Base-by-base conservation (phyloP, 2,797 vertebrate species). In the Malurus splendens region DNA sequence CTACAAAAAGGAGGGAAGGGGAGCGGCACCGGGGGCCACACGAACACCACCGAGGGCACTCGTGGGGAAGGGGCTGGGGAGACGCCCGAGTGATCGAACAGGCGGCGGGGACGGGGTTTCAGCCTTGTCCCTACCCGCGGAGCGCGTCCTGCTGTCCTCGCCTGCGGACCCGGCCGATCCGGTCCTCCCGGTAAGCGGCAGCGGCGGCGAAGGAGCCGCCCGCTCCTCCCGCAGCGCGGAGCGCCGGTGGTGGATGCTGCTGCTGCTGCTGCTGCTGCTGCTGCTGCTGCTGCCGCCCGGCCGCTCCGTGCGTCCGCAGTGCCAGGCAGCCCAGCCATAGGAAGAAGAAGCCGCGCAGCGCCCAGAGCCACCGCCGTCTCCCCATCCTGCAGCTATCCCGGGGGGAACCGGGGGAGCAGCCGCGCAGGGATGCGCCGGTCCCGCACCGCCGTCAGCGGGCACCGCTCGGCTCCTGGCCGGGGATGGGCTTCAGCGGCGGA, bases 71-170 rank as follows among this genome's bases (percentile, higher is more conserved):
- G 28, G 24, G 28, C 47, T 2, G 32, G 6, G 12, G 23, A 19
- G 20, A 19, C 18, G 52, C 12, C 17, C 28, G 4, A 45, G 6
- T 9, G 16, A 56, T 11, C 6, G 12, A 13, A 24, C 8, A 6
- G 10, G 10, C 12, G 9, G 20, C 6, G 5, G 25, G 32, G 22
- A 44, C 7, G 20, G 12, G 30, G 3, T 6, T 23, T 15, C 27
- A 30, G n/a, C 27, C 33, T 52, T 57, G 64, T 89, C 88, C 96
- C 87, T 98, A 98, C 97, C 98, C 98, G 83, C 97, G 95, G 22
- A 98, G 95, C 7, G 92, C 89, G 65, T 98, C 97, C 89, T 97
- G 97, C 77, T 97, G 97, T 91, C 97, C 97, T 86, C 97, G 92
- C 91, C 97, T 85, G 90, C 97, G 97, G 86, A 96, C 96, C 7